Percentiles rank a stretch among this genome's conserved stretches.
phyloP scores from a whole-genome alignment of 37 sponge, comb jelly and placozoan species.

The Beroe forskalii region DNA sequence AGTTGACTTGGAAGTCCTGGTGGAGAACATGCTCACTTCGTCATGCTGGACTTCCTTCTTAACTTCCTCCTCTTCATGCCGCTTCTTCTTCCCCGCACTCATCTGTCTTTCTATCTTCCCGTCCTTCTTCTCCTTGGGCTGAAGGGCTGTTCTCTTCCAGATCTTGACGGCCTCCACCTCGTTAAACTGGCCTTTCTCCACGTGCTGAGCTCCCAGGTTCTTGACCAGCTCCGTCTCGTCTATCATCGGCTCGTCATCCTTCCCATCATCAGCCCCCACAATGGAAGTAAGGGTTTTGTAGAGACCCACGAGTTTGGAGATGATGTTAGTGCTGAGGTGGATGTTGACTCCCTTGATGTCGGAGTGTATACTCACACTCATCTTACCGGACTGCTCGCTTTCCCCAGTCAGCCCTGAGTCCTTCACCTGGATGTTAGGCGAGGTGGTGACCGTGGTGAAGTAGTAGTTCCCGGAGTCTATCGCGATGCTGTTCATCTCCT shows the following conservation, averaged over 20 bases:
- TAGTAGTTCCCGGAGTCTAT: constrained; percentile 44
- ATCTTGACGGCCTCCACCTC: constrained; percentile 42
- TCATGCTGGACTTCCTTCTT: not conserved
- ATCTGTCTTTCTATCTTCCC: not conserved
- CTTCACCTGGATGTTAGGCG: not conserved
- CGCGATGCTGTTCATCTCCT: constrained; percentile 25
- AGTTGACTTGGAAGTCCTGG: not conserved
- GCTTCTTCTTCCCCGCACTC: not conserved
- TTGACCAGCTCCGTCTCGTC: constrained; percentile 33
- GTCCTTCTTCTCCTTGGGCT: not conserved
- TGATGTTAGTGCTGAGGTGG: constrained; percentile 47
- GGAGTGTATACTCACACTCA: not conserved
- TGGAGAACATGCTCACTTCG: constrained; percentile 43
- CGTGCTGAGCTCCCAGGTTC: constrained; percentile 22
- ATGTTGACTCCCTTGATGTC: constrained; percentile 53
- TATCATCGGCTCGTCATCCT: not conserved
- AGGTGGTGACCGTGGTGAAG: constrained; percentile 24
- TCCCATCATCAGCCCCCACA: constrained; percentile 30
- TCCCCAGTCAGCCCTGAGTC: not conserved
- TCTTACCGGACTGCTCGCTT: constrained; percentile 29
- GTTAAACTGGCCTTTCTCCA: constrained; percentile 36
- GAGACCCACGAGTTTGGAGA: constrained; percentile 41
- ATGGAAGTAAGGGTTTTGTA: constrained; percentile 63
- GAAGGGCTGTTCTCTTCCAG: constrained; percentile 39
- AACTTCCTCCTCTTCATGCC: not conserved